Evolutionary conservation across 2,797 vertebrate species (phyloP), one percentile per base, ranked within the genome.

Genomic region (Catostomus latipinnis): DNA sequence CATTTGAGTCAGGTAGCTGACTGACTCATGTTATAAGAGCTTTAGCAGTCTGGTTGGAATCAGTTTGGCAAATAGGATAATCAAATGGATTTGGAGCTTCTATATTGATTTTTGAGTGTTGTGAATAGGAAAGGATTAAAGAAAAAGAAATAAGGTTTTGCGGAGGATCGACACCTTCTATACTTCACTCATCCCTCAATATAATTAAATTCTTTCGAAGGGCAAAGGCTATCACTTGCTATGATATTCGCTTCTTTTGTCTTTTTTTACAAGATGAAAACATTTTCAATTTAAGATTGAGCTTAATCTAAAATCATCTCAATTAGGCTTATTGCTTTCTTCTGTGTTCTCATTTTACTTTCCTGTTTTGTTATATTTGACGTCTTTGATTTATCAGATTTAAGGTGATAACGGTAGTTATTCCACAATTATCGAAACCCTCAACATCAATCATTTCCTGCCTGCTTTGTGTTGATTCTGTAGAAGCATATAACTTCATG

Each of bases 21-120:
- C 10, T 76, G 48, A 43, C 56, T n/a, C 5, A 52, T 58, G 54
- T 61, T 79, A 48, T 68, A 57, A 67, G 53, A 63, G 58, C 54
- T 57, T 70, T 62, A 66, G 56, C 57, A 69, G 71, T 73, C 71
- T 6, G 5, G 16, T 50, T 14, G 2, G 65, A 82, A 18, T 74
- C 43, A 52, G 68, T 57, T 34, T 68, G 62, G 52, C 7, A 72
- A 12, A 66, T 13, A 18, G 48, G 14, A 58, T 71, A 66, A 80
- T 82, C 81, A 81, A 81, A 74, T 53, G 54, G 78, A 75, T 73
- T 80, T 61, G 46, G 16, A 49, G 54, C 2, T 66, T 52, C 14
- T 74, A 43, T 34, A 74, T 58, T 65, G 80, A 80, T 82, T 84
- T 74, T 61, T 57, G 53, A 34, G 16, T 54, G 60, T 34, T 60